These are phyloP conservation scores for Syngnathus rostellatus DNA, from an alignment of 2,797 vertebrate genomes.

Conservation along the genomic window DNA sequence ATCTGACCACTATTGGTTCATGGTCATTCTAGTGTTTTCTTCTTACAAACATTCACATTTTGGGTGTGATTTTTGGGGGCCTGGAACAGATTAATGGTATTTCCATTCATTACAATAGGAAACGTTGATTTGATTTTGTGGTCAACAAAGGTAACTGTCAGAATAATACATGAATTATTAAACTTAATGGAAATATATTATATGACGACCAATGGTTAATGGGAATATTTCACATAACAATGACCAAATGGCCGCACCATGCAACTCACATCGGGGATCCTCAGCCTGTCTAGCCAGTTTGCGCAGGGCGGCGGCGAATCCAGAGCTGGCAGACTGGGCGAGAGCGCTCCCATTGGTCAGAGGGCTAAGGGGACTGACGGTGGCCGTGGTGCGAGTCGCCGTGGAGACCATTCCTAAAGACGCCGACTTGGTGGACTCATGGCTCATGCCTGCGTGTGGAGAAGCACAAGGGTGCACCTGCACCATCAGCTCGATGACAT, in stretches of 20 bases:
- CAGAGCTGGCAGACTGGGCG: conserved; percentile 85
- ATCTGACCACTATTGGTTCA: neutral
- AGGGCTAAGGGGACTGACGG: conserved; percentile 91
- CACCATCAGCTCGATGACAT: neutral
- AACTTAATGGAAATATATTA: neutral
- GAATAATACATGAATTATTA: neutral
- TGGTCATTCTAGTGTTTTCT: no score
- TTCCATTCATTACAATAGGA: no score
- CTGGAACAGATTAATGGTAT: neutral
- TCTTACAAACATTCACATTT: no score
- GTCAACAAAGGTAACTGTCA: neutral
- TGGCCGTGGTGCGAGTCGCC: conserved; percentile 90
- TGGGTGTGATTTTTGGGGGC: no score
- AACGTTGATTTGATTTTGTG: no score
- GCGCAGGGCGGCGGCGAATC: conserved; percentile 94
- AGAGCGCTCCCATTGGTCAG: conserved; percentile 90
- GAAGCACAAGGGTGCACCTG: conserved; percentile 39
- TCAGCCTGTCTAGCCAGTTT: conserved; percentile 98
- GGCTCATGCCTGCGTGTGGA: conserved; percentile 90
- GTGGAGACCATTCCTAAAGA: conserved; percentile 97
- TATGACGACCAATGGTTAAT: no score
- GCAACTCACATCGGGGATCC: conserved; percentile 87
- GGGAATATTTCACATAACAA: neutral
- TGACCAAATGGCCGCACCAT: neutral
- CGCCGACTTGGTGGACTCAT: conserved; percentile 93